Percentiles rank a stretch among this genome's conserved stretches.
Conservation (phyloP, 2,888 invertebrate genomes). For the Drosophila flavopinicola region DNA sequence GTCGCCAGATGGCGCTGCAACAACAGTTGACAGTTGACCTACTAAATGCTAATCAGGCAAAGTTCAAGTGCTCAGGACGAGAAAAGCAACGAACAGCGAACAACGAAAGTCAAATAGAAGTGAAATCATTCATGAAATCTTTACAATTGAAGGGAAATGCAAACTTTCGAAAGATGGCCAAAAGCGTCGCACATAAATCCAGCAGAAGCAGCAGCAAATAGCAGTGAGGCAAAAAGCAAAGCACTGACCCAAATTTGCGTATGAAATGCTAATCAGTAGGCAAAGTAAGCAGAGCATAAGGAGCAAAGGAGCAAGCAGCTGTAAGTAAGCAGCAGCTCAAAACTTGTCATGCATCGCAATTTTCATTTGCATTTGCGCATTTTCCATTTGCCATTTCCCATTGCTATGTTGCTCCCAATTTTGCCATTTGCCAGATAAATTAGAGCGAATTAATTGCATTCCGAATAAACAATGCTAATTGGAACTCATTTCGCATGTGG, state of each 20-base stretch:
- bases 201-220: conserved; percentile 29
- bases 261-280: conserved; percentile 61
- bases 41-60: conserved; percentile 76
- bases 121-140: conserved; percentile 79
- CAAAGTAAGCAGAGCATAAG: neutral
- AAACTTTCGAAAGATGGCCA: conserved; percentile 30
- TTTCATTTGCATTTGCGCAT: conserved; percentile 43
- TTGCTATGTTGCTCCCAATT: conserved; percentile 23
- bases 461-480: conserved; percentile 75
- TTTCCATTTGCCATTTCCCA: conserved; percentile 30
- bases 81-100: neutral
- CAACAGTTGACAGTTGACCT: conserved; percentile 51
- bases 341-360: conserved; percentile 46
- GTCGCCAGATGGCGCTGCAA: conserved; percentile 41
- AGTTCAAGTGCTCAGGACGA: conserved; percentile 49
- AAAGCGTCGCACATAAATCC: conserved; percentile 56
- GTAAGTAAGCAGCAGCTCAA: conserved; percentile 28
- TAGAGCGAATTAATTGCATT: conserved; percentile 79
- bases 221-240: conserved; percentile 15
- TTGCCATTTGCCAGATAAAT: conserved; percentile 64
- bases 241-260: conserved; percentile 59
- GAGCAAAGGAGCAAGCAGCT: conserved; percentile 15
- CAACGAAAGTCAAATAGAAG: conserved; percentile 69
- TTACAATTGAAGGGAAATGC: conserved; percentile 64
- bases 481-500: conserved; percentile 78